Evolutionary conservation across 1,140 invertebrate genomes (phyloP).

Genomic region (Caenorhabditis briggsae): DNA sequence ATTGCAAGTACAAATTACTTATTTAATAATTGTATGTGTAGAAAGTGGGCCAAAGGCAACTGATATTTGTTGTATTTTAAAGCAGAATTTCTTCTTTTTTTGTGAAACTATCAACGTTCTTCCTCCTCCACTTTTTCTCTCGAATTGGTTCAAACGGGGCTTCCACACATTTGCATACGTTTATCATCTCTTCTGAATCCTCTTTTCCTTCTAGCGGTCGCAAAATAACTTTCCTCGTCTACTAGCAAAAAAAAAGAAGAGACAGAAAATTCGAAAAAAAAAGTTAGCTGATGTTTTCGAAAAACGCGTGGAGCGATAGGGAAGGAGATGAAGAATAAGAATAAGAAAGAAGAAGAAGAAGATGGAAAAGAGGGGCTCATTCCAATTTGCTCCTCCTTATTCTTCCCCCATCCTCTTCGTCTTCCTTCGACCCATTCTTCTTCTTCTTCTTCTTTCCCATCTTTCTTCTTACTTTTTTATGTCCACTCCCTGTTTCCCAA

Average conservation of each 20-base stretch:
- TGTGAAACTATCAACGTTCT: too few species aligned
- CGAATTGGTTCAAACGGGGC: not conserved
- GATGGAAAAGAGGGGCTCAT: slow-evolving; percentile 44
- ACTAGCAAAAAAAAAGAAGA: not conserved
- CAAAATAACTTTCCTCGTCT: not conserved
- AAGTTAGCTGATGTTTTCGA: slow-evolving; percentile 28
- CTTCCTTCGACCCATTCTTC: too few species aligned
- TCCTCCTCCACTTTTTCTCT: not conserved
- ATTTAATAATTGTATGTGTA: slow-evolving; percentile 36
- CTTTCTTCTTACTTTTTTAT: slow-evolving; percentile 11
- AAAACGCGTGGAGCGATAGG: not conserved
- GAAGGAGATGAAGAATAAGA: slow-evolving; percentile 3
- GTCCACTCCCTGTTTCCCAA: not conserved
- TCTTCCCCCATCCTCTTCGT: not conserved
- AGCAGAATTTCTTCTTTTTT: too few species aligned
- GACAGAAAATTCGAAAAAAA: not conserved
- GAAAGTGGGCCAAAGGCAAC: not conserved
- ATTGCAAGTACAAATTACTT: not conserved
- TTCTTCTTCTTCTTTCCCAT: slow-evolving; percentile 21
- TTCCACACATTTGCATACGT: not conserved
- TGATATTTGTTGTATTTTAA: not conserved
- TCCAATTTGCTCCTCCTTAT: slow-evolving; percentile 55
- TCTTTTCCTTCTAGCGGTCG: not conserved
- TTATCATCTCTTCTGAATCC: not conserved
- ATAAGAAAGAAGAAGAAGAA: slow-evolving; percentile 23